Percentiles rank a stretch among this genome's conserved stretches.
Evolutionary conservation across 2,888 invertebrate species (phyloP).

Genomic region (Zygaena filipendulae): DNA sequence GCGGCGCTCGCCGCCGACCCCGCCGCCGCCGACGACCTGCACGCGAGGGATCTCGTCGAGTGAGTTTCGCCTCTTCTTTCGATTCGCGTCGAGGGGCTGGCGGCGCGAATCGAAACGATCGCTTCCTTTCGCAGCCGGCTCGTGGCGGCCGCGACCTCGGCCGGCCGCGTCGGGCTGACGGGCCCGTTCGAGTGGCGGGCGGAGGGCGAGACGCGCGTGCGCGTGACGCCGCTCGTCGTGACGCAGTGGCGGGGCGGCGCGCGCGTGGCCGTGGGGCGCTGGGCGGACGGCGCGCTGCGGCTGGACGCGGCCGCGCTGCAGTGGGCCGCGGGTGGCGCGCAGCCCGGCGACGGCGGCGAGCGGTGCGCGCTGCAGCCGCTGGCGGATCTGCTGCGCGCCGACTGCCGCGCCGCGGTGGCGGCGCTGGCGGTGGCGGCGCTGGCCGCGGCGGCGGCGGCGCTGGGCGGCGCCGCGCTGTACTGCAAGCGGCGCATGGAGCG

Average conservation of each 20-base stretch:
- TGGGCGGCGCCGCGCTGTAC: slow-evolving; percentile 30
- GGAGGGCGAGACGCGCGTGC: slow-evolving; percentile 17
- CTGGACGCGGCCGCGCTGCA: slow-evolving; percentile 72
- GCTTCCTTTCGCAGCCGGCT: too few species aligned
- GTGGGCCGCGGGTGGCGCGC: slow-evolving; percentile 72
- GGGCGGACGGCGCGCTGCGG: slow-evolving; percentile 80
- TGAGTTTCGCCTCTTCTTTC: slow-evolving; percentile 12
- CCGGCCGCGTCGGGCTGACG: slow-evolving; percentile 38
- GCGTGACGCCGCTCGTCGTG: slow-evolving; percentile 30
- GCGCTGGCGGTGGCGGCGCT: slow-evolving; percentile 27
- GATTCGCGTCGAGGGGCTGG: background rate
- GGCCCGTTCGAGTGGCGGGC: slow-evolving; percentile 35
- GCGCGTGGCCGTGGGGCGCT: slow-evolving; percentile 74
- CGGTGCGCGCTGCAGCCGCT: slow-evolving; percentile 76
- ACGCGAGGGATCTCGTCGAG: slow-evolving; percentile 28
- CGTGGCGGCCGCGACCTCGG: too few species aligned
- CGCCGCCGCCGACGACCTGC: slow-evolving; percentile 34
- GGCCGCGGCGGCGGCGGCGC: slow-evolving; percentile 26
- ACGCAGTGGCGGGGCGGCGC: slow-evolving; percentile 70
- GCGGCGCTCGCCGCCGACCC: slow-evolving; percentile 25
- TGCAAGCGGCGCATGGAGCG: slow-evolving; percentile 40
- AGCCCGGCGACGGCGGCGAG: slow-evolving; percentile 78
- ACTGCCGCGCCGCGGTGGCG: slow-evolving; percentile 79
- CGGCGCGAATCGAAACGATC: too few species aligned
- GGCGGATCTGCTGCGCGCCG: slow-evolving; percentile 73